These are phyloP conservation scores for Nipponacmea schrenckii DNA, from an alignment of 2,888 invertebrate genomes.

Conservation along the genomic window DNA sequence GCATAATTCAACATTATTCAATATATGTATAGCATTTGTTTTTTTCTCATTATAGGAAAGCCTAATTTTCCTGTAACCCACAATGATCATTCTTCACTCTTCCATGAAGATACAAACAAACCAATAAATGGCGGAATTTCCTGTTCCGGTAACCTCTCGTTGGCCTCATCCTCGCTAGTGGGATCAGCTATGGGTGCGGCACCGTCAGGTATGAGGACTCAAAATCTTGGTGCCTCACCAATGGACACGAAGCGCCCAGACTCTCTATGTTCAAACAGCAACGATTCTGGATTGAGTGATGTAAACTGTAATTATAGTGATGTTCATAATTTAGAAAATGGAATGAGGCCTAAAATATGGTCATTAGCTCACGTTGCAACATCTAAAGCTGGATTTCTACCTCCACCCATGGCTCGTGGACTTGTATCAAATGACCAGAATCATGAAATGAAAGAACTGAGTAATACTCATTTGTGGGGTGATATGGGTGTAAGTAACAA, in stretches of 20 bases:
- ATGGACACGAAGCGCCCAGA: conserved; percentile 44
- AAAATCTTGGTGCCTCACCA: conserved; percentile 20
- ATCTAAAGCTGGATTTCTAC: conserved; percentile 40
- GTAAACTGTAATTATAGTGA: conserved; percentile 51
- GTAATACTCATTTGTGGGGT: not conserved
- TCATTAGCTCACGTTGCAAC: conserved; percentile 64
- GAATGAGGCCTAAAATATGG: conserved; percentile 60
- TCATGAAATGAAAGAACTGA: not conserved
- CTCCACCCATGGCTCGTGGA: not conserved
- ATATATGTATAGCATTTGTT: too few species aligned
- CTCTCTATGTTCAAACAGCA: conserved; percentile 59
- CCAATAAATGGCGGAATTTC: conserved; percentile 7
- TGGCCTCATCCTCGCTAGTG: conserved; percentile 13
- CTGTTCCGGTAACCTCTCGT: conserved; percentile 20
- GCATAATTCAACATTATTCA: too few species aligned
- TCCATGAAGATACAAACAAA: conserved; percentile 14
- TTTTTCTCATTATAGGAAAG: not conserved
- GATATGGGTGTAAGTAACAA: not conserved
- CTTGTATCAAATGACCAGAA: not conserved
- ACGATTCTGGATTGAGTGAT: conserved; percentile 58
- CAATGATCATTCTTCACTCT: conserved; percentile 12
- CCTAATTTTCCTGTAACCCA: not conserved
- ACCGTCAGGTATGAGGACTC: not conserved
- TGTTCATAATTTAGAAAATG: conserved; percentile 19
- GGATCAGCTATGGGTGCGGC: conserved; percentile 6